Conservation (phyloP, 2,888 invertebrate genomes). For the Boloria euphrosyne region DNA sequence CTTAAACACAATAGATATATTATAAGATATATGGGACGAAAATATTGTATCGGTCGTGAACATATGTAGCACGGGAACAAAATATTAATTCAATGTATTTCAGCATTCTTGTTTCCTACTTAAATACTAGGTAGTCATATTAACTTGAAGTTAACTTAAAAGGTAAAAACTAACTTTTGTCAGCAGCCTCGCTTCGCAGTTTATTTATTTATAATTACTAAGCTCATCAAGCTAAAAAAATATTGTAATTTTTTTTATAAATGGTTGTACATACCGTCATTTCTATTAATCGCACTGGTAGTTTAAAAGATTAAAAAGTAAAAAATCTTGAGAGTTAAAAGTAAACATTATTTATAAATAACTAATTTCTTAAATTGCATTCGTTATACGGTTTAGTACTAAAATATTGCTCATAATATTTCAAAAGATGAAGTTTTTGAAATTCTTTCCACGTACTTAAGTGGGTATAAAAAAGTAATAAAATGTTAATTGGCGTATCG, state of each 20-base stretch:
- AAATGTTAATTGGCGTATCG: constrained; percentile 36
- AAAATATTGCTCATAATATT: not conserved
- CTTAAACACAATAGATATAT: constrained; percentile 25
- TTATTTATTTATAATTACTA: too few species aligned
- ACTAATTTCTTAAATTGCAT: constrained; percentile 4
- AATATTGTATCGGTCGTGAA: constrained; percentile 37
- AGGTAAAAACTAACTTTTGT: too few species aligned
- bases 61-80: constrained; percentile 25
- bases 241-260: too few species aligned
- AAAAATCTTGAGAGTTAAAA: too few species aligned
- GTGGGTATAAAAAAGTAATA: constrained; percentile 27
- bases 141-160: too few species aligned
- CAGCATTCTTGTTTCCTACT: not conserved
- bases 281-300: too few species aligned
- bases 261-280: too few species aligned
- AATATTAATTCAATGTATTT: not conserved
- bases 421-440: not conserved
- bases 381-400: not conserved
- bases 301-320: too few species aligned
- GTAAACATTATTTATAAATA: too few species aligned
- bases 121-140: too few species aligned
- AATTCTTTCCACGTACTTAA: constrained; percentile 28
- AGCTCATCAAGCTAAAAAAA: too few species aligned
- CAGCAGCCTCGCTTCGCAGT: too few species aligned
- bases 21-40: constrained; percentile 35